Conservation (phyloP, 2,888 invertebrate species). For the Dermolepida albohirtum region DNA sequence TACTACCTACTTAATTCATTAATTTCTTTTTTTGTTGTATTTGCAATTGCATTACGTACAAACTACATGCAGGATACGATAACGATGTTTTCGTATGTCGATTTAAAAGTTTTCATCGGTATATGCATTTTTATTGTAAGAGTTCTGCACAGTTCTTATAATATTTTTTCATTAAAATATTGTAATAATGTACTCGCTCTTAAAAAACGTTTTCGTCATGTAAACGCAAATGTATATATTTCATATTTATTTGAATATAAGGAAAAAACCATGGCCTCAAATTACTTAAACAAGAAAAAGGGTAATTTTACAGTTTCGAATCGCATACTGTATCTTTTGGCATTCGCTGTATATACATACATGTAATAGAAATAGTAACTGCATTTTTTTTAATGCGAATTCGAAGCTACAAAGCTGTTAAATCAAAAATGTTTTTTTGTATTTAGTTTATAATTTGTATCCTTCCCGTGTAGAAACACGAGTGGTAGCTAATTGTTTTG, state of each 20-base stretch:
- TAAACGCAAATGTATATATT: constrained; percentile 10
- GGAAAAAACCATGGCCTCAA: constrained; percentile 12
- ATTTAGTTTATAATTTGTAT: too few species aligned
- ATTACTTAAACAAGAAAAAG: constrained; percentile 19
- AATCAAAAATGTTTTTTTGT: constrained; percentile 8
- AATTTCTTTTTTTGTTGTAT: too few species aligned
- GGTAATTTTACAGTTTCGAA: constrained; percentile 8
- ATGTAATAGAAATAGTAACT: constrained; percentile 2
- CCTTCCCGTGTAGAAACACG: constrained; percentile 14
- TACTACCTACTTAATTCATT: constrained; percentile 2
- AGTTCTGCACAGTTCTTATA: neutral
- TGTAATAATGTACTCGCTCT: constrained; percentile 10
- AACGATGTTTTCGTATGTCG: neutral
- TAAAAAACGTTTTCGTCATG: neutral
- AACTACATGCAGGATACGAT: constrained; percentile 11
- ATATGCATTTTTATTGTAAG: too few species aligned
- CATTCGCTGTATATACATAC: constrained; percentile 18
- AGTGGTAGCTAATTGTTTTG: constrained; percentile 13
- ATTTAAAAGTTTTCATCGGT: too few species aligned
- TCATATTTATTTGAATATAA: constrained; percentile 1
- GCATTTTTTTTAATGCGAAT: neutral
- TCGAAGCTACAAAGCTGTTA: constrained; percentile 4
- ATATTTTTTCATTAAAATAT: constrained; percentile 9
- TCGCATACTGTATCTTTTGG: constrained; percentile 9
- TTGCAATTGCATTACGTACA: constrained; percentile 22